Evolutionary conservation across 2,113 vertebrate genomes (phyloP), one percentile per base, ranked within the genome.

Genomic region (Pollachius pollachius): DNA sequence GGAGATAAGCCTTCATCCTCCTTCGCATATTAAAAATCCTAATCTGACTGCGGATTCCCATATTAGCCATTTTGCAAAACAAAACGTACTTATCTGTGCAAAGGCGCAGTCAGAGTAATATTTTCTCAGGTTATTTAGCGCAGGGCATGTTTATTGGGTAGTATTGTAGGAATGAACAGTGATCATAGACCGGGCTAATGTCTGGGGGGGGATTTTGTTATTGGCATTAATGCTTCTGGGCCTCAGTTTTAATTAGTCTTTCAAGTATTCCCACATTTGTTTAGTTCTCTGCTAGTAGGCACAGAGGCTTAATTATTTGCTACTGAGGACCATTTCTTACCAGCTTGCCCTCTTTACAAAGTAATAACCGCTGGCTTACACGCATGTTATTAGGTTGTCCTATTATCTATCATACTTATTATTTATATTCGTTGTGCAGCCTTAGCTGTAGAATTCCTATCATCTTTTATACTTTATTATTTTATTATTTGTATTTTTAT

Each of bases 201-300:
- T 83, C 74, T 77, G 62, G 60, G 73, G 70, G 52, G 58, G 78
- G 66, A 71, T 76, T 83, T 80, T 77, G 79, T 63, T 66, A 77
- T 78, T 75, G 77, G 83, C 78, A 79, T 85, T 84, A 85, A 74
- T 75, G 68, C 68, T 75, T 69, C 57, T 23, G 48, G 73, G 71
- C 54, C 68, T 68, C 67, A 65, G 72, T 84, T 88, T 85, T 90
- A 86, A 90, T 86, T 84, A 85, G 70, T 63, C 70, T 67, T 56
- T 74, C 62, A 64, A 69, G 83, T 79, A 85, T 88, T 83, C 86
- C 82, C 71, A 73, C 76, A 73, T 89, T 85, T 79, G 81, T 83
- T 80, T 80, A 73, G 83, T 57, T 70, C 72, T 64, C 70, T 74
- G 72, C 77, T 73, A 58, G 76, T 70, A 73, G 75, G 84, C 80